These are phyloP conservation scores for Nesometra sesokonis DNA, from an alignment of 35 echinoderm and acorn worm genomes.

Conservation along the genomic window DNA sequence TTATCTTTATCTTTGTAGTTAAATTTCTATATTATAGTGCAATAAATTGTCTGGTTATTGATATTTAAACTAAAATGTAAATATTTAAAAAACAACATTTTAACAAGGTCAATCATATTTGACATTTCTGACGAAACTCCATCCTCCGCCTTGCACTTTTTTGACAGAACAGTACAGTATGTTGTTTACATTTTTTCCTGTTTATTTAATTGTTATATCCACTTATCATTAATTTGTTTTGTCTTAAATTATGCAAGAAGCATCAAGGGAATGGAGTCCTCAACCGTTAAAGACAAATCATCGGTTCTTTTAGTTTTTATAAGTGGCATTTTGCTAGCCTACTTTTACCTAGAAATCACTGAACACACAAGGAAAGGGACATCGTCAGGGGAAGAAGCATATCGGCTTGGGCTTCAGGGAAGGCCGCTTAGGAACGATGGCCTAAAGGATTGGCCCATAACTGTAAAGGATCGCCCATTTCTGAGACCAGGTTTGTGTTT, in stretches of 20 bases:
- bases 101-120: too few species aligned
- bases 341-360: neutral
- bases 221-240: neutral
- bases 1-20: too few species aligned
- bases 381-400: neutral
- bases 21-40: too few species aligned
- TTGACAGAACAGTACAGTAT: too few species aligned
- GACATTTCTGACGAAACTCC: too few species aligned
- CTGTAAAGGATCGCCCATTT: constrained; percentile 22
- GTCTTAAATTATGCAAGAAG: neutral
- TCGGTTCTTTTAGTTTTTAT: neutral
- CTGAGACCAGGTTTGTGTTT: constrained; percentile 37
- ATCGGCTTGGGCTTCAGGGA: neutral
- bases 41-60: too few species aligned
- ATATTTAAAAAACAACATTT: too few species aligned
- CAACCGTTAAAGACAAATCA: neutral
- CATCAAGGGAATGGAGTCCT: neutral
- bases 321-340: neutral
- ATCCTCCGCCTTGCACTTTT: too few species aligned
- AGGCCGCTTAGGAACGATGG: neutral
- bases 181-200: too few species aligned
- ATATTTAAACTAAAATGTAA: too few species aligned
- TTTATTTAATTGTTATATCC: too few species aligned
- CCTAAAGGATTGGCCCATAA: constrained; percentile 30
- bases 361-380: neutral